Conservation (phyloP, 2,888 invertebrate genomes). For the Lycaena phlaeas region DNA sequence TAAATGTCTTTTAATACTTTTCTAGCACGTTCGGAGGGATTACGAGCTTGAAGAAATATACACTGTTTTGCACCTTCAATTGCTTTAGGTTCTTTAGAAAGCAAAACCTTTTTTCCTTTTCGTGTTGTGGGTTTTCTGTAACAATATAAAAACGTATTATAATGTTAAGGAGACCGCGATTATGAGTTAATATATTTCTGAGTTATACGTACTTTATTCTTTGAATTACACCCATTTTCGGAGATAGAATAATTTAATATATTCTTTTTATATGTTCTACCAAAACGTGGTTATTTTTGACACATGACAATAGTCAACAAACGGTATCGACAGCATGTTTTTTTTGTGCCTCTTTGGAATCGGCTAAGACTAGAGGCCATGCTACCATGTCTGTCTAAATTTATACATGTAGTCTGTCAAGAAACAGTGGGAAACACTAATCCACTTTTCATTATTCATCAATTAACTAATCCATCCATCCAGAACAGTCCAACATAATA, state of each 20-base stretch:
- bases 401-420: no score
- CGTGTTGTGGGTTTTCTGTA: slow-evolving; percentile 91
- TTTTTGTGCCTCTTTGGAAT: no score
- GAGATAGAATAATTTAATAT: not conserved
- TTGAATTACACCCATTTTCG: slow-evolving; percentile 23
- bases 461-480: no score
- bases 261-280: no score
- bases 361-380: no score
- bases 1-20: slow-evolving; percentile 89
- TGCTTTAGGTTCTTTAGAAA: slow-evolving; percentile 88
- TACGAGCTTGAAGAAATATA: slow-evolving; percentile 88
- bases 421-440: no score
- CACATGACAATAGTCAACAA: no score
- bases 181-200: not conserved
- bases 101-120: slow-evolving; percentile 87
- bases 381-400: no score
- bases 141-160: slow-evolving; percentile 17
- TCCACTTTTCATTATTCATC: no score
- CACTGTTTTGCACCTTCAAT: slow-evolving; percentile 90
- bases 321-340: no score
- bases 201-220: slow-evolving; percentile 19
- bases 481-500: no score
- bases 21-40: slow-evolving; percentile 79
- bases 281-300: slow-evolving; percentile 2
- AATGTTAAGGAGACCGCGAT: not conserved